These are phyloP conservation scores for Ursus arctos DNA, from an alignment of 2,113 vertebrate species.

Conservation along the genomic window DNA sequence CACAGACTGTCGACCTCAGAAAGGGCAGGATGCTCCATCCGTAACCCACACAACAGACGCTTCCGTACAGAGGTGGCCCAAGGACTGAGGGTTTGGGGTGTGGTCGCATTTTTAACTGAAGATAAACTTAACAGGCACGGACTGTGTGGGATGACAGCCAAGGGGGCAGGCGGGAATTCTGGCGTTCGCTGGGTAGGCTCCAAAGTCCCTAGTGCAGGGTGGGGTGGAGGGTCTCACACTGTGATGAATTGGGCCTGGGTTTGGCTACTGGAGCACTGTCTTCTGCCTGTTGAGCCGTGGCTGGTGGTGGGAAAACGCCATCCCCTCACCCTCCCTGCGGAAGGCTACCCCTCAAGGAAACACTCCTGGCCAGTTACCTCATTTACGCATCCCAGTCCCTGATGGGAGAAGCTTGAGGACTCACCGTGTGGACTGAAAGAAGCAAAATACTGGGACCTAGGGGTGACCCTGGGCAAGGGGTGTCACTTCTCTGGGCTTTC, in stretches of 20 bases:
- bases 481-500: background rate
- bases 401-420: background rate
- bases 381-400: too few relatives aligned
- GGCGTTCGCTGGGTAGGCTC: rapidly evolving
- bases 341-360: too few relatives aligned
- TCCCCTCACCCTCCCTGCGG: too few relatives aligned
- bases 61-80: background rate
- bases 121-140: background rate
- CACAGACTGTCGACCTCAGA: background rate
- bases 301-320: background rate
- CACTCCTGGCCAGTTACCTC: background rate
- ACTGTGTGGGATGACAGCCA: background rate
- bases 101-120: background rate
- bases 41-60: background rate
- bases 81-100: background rate
- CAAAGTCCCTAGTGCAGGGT: background rate
- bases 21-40: background rate
- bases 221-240: background rate
- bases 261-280: background rate
- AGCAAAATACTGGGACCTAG: background rate
- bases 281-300: background rate
- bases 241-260: background rate
- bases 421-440: rapidly evolving
- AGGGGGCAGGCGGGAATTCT: background rate
- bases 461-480: rapidly evolving